A percentile compares a stretch with the other conserved stretches of the same genome.
Conservation (phyloP, 2,888 invertebrate genomes). For the Osedax fenrisi region DNA sequence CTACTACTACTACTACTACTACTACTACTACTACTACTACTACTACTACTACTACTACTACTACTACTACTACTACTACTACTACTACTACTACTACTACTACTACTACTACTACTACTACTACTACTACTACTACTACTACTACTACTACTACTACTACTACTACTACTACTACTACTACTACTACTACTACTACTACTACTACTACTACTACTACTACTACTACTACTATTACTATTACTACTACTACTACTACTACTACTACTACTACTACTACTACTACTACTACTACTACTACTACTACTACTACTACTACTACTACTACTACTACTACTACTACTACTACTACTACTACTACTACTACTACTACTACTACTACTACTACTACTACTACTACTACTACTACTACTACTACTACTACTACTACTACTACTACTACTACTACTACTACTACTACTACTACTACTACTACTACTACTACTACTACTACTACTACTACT, state of each 20-base stretch:
- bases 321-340: neutral
- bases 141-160: neutral
- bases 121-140: neutral
- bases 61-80: neutral
- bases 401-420: neutral
- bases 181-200: neutral
- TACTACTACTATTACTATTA: neutral
- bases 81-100: neutral
- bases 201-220: neutral
- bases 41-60: neutral
- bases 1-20: neutral
- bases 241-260: neutral
- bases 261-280: neutral
- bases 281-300: neutral
- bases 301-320: conserved; percentile 2
- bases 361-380: neutral
- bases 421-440: conserved; percentile 2
- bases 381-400: neutral
- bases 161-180: conserved; percentile 2
- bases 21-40: neutral
- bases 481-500: neutral
- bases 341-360: neutral
- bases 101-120: neutral
- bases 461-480: neutral
- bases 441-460: neutral